Evolutionary conservation across 2,888 invertebrate genomes (phyloP).

Genomic region (Sipha maydis): DNA sequence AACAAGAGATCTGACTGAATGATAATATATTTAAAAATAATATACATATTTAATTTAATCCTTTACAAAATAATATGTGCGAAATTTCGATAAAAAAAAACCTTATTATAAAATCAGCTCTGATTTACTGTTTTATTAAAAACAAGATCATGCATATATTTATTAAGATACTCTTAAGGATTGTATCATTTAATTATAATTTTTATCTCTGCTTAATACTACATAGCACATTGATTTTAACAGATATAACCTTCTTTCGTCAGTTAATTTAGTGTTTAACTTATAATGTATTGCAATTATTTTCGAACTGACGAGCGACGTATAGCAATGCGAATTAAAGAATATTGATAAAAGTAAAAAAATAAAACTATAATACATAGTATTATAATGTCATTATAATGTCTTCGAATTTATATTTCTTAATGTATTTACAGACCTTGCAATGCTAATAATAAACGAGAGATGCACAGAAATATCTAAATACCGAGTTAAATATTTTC

Average conservation of each 20-base stretch:
- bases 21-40: neutral
- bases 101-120: neutral
- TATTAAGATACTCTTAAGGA: neutral
- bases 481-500: neutral
- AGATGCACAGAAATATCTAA: neutral
- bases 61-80: neutral
- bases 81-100: neutral
- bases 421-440: neutral
- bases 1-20: neutral
- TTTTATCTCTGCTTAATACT: neutral
- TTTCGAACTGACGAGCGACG: neutral
- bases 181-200: neutral
- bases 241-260: neutral
- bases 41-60: neutral
- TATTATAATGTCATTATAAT: too few relatives aligned
- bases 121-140: neutral
- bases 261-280: neutral
- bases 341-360: neutral
- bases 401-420: neutral
- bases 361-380: neutral
- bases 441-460: neutral
- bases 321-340: neutral
- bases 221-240: neutral
- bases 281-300: neutral
- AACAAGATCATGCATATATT: neutral